A percentile compares a stretch with the other conserved stretches of the same genome.
These are phyloP conservation scores for Ptiloglossa arizonensis DNA, from an alignment of 1,140 invertebrate species.

Conservation along the genomic window DNA sequence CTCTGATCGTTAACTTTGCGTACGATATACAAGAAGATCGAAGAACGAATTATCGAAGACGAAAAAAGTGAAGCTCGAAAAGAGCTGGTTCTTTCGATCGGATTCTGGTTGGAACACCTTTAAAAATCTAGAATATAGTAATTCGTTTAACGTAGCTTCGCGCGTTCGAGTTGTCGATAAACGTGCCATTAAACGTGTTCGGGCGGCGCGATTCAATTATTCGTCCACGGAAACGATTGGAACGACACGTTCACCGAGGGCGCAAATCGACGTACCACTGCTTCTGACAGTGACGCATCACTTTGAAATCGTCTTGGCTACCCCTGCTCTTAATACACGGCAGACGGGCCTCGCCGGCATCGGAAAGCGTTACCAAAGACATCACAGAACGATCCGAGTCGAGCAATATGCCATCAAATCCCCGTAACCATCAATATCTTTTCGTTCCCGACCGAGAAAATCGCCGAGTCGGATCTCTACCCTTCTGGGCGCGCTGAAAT, in stretches of 20 bases:
- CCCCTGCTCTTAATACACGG: conserved; percentile 49
- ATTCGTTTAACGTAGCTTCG: not conserved
- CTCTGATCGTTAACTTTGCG: no score
- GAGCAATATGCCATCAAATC: conserved; percentile 82
- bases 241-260: conserved; percentile 1
- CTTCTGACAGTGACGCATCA: conserved; percentile 67
- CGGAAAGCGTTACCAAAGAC: conserved; percentile 78
- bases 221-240: not conserved
- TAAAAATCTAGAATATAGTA: no score
- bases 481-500: conserved; percentile 73
- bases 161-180: not conserved
- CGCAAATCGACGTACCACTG: conserved; percentile 49
- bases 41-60: no score
- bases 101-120: no score
- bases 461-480: conserved; percentile 50
- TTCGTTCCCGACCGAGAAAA: conserved; percentile 64
- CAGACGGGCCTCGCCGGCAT: conserved; percentile 61
- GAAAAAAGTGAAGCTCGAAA: no score
- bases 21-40: no score
- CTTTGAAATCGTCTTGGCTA: conserved; percentile 68
- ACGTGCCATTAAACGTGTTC: not conserved
- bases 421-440: conserved; percentile 82
- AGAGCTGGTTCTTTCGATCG: no score
- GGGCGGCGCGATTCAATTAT: conserved; percentile 27
- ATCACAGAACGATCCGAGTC: conserved; percentile 79